Evolutionary conservation across 1,140 invertebrate genomes (phyloP).

Genomic region (Globodera ellingtonae): DNA sequence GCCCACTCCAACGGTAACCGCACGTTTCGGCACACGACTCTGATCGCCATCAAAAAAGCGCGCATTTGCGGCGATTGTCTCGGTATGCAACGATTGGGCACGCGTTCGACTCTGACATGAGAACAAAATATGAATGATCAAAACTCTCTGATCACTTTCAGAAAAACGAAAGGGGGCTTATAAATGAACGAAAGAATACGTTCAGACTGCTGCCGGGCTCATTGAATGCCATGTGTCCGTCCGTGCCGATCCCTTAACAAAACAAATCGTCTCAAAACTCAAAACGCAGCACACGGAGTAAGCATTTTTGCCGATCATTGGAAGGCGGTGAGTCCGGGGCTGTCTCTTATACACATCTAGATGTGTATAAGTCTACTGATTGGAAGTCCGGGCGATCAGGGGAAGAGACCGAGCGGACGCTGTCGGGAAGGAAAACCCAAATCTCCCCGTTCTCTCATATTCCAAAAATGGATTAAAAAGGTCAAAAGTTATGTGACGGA

Average conservation of each 20-base stretch:
- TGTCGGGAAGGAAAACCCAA: no score
- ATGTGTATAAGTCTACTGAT: no score
- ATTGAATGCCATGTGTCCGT: constrained; percentile 99
- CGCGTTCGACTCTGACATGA: constrained; percentile 76
- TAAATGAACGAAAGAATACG: background rate
- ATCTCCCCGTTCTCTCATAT: no score
- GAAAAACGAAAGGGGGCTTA: background rate
- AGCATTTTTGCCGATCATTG: no score
- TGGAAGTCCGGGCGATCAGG: no score
- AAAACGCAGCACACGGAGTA: no score
- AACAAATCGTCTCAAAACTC: background rate
- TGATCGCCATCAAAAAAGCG: constrained; percentile 95
- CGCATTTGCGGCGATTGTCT: constrained; percentile 94
- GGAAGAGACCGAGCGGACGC: no score
- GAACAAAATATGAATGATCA: constrained; percentile 3
- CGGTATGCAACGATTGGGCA: constrained; percentile 91
- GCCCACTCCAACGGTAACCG: constrained; percentile 94
- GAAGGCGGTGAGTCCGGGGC: no score
- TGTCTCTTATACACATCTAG: no score
- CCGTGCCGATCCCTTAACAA: constrained; percentile 84
- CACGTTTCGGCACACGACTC: constrained; percentile 81
- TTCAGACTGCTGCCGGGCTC: constrained; percentile 87
- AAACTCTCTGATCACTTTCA: background rate
- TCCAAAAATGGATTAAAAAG: no score
- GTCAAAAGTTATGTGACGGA: no score